These are phyloP conservation scores for Gila robusta DNA, from an alignment of 2,797 vertebrate genomes.

Conservation along the genomic window DNA sequence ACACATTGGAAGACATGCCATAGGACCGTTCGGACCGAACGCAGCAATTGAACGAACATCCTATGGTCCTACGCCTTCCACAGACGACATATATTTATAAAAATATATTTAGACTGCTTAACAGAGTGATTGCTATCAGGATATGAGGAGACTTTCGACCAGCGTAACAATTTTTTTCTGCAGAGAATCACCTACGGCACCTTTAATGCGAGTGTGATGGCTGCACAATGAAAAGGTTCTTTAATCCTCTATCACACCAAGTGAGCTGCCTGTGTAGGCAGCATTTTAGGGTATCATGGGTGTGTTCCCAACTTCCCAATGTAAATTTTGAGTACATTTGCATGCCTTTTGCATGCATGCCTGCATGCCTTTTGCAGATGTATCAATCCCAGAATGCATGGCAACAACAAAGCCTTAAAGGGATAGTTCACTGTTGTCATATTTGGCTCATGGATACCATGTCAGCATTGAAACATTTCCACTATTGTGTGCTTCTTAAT, in stretches of 20 bases:
- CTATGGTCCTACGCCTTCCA: too few relatives aligned
- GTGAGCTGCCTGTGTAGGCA: background rate
- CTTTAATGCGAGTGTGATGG: background rate
- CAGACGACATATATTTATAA: too few relatives aligned
- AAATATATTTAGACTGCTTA: too few relatives aligned
- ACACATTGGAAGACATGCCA: too few relatives aligned
- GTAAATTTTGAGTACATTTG: background rate
- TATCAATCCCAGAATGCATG: background rate
- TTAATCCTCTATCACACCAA: background rate
- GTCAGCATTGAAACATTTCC: slow-evolving; percentile 32
- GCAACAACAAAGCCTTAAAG: background rate
- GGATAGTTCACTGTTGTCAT: background rate
- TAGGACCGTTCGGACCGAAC: too few relatives aligned
- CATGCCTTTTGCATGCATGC: background rate
- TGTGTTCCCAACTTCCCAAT: too few relatives aligned
- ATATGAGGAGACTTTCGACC: too few relatives aligned
- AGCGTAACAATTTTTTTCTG: too few relatives aligned
- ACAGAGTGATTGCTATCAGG: too few relatives aligned
- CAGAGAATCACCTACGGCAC: too few relatives aligned
- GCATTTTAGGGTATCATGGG: background rate
- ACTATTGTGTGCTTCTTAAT: slow-evolving; percentile 28
- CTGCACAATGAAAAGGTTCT: background rate
- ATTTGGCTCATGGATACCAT: slow-evolving; percentile 12
- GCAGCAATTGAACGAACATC: too few relatives aligned
- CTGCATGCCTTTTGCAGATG: background rate